Percentiles rank a stretch among this genome's conserved stretches.
Evolutionary conservation across 2,113 vertebrate genomes (phyloP).

Genomic region (Dasyornis broadbenti): DNA sequence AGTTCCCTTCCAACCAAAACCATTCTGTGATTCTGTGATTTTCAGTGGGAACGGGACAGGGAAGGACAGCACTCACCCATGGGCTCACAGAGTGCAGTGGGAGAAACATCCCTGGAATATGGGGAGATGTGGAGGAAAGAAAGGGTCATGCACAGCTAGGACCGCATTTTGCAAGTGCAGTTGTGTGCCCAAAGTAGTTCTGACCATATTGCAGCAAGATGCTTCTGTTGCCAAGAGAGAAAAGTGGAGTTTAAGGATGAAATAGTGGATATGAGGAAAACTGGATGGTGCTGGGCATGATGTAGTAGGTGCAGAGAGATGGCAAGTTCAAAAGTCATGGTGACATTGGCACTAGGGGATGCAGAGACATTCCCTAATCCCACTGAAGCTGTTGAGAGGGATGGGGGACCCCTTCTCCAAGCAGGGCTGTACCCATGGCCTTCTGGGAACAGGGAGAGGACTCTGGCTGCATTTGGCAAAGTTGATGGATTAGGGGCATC

Average conservation of each 20-base stretch:
- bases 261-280: neutral
- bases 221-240: neutral
- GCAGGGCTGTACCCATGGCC: accelerated
- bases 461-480: neutral
- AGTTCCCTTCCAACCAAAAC: neutral
- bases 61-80: neutral
- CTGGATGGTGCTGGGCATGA: accelerated
- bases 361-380: neutral
- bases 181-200: neutral
- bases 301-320: neutral
- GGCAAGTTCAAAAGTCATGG: accelerated
- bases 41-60: neutral
- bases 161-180: neutral
- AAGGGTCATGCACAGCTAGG: neutral
- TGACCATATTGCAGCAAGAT: accelerated
- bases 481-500: neutral
- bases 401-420: accelerated
- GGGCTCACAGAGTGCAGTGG: accelerated
- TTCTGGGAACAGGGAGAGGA: neutral
- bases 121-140: neutral
- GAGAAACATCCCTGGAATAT: neutral
- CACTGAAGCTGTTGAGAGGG: accelerated
- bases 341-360: accelerated
- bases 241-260: neutral
- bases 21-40: neutral